A percentile compares a stretch with the other conserved stretches of the same genome.
Evolutionary conservation across 2,888 invertebrate species (phyloP).

Genomic region (Ornithoptera alexandrae): DNA sequence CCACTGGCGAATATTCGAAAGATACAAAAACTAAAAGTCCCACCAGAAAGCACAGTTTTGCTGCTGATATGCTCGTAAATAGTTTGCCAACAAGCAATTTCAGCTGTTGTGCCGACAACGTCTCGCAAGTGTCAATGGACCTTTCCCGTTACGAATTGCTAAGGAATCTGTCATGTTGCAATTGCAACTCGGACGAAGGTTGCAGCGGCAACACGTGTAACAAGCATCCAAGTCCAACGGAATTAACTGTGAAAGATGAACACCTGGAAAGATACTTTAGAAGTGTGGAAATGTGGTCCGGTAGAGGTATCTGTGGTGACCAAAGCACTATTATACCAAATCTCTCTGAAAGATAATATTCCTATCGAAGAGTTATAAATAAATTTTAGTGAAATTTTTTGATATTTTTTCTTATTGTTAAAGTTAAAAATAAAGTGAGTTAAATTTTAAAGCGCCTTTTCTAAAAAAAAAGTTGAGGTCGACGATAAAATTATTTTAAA

Average conservation of each 20-base stretch:
- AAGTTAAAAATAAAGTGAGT: background rate
- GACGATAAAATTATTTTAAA: too few species aligned
- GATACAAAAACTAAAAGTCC: slow-evolving; percentile 35
- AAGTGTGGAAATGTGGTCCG: slow-evolving; percentile 65
- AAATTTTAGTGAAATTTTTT: background rate
- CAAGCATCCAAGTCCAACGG: slow-evolving; percentile 43
- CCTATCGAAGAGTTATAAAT: background rate
- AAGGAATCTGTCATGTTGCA: slow-evolving; percentile 62
- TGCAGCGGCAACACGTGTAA: slow-evolving; percentile 58
- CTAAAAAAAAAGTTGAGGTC: too few species aligned
- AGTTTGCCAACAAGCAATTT: slow-evolving; percentile 40
- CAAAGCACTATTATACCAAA: slow-evolving; percentile 8
- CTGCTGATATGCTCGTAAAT: slow-evolving; percentile 51
- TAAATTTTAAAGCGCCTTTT: background rate
- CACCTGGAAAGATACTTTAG: slow-evolving; percentile 67
- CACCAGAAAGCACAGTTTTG: slow-evolving; percentile 34
- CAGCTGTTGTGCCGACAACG: slow-evolving; percentile 46
- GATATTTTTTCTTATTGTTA: background rate
- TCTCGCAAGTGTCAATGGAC: slow-evolving; percentile 65
- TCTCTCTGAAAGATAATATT: slow-evolving; percentile 2
- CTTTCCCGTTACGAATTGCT: slow-evolving; percentile 70
- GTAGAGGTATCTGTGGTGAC: slow-evolving; percentile 37
- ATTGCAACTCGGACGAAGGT: slow-evolving; percentile 63
- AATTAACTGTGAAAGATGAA: slow-evolving; percentile 55
- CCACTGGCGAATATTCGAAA: slow-evolving; percentile 46